Evolutionary conservation across 2,113 vertebrate species (phyloP).

Genomic region (Pedionomus torquatus): DNA sequence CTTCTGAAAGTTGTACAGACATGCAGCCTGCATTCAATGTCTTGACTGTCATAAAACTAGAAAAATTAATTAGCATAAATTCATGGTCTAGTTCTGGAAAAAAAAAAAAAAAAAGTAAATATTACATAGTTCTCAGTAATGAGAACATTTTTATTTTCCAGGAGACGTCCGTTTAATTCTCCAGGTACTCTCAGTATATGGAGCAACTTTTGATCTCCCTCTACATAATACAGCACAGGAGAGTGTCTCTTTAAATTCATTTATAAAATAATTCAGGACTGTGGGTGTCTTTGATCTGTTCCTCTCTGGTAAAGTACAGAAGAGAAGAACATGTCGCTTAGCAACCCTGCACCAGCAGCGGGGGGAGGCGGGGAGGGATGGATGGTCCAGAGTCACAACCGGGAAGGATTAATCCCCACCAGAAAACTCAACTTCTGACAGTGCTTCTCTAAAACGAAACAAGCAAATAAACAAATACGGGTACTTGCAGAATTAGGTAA

Average conservation of each 20-base stretch:
- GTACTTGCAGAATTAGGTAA: not conserved
- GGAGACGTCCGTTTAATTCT: not conserved
- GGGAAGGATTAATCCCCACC: constrained; percentile 12
- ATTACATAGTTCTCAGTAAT: not conserved
- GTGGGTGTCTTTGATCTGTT: constrained; percentile 70
- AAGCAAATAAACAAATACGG: not conserved
- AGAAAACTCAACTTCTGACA: constrained; percentile 45
- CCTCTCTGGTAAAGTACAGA: constrained; percentile 56
- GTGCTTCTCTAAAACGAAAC: constrained; percentile 20
- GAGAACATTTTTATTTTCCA: not conserved
- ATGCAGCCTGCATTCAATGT: not conserved
- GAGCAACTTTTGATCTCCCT: not conserved
- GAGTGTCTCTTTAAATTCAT: constrained; percentile 60
- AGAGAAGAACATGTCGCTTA: constrained; percentile 74
- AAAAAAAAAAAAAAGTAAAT: not conserved
- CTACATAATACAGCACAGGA: not conserved
- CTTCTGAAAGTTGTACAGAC: not conserved
- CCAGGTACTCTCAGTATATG: not conserved
- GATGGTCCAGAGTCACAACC: constrained; percentile 67
- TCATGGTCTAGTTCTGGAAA: not conserved
- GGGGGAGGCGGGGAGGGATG: not conserved
- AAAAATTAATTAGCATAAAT: not conserved
- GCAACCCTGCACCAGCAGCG: constrained; percentile 56
- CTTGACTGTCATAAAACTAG: not conserved
- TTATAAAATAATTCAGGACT: constrained; percentile 68